Conservation (phyloP, 1,140 invertebrate genomes). For the Pseudobourletiella spinata region DNA sequence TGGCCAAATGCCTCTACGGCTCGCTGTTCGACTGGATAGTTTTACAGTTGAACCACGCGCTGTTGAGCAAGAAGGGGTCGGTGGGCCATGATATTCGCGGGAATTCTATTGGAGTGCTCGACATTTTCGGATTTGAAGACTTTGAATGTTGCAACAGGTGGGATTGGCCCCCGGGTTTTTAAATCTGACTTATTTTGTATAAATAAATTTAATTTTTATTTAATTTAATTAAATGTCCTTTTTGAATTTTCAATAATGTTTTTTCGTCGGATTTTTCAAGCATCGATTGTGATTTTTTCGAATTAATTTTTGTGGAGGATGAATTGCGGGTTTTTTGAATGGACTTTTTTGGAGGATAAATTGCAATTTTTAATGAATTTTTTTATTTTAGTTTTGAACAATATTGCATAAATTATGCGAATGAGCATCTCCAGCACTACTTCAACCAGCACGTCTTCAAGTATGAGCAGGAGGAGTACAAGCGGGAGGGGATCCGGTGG, state of each 20-base stretch:
- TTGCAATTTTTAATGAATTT: too few relatives aligned
- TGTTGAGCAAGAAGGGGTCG: slow-evolving; percentile 71
- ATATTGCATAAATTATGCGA: slow-evolving; percentile 94
- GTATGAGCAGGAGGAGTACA: slow-evolving; percentile 84
- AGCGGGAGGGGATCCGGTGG: slow-evolving; percentile 83
- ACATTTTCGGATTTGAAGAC: slow-evolving; percentile 97
- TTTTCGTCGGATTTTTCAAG: too few relatives aligned
- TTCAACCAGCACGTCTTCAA: slow-evolving; percentile 98
- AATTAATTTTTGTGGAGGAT: too few relatives aligned
- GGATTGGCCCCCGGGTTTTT: too few relatives aligned
- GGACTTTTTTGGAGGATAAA: too few relatives aligned
- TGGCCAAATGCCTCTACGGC: slow-evolving; percentile 95
- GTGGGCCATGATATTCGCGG: slow-evolving; percentile 61
- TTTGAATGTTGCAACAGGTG: slow-evolving; percentile 45
- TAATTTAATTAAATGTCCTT: neutral
- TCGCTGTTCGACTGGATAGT: slow-evolving; percentile 98
- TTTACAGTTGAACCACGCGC: slow-evolving; percentile 75
- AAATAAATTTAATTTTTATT: too few relatives aligned
- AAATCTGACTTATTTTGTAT: slow-evolving; percentile 16
- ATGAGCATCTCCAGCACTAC: slow-evolving; percentile 93
- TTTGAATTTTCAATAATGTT: neutral
- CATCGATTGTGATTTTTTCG: too few relatives aligned
- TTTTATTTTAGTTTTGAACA: slow-evolving; percentile 76
- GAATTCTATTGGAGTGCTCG: slow-evolving; percentile 85
- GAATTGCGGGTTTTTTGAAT: too few relatives aligned